Conservation (phyloP, 2,797 vertebrate species). For the Hoplostethus atlanticus region DNA sequence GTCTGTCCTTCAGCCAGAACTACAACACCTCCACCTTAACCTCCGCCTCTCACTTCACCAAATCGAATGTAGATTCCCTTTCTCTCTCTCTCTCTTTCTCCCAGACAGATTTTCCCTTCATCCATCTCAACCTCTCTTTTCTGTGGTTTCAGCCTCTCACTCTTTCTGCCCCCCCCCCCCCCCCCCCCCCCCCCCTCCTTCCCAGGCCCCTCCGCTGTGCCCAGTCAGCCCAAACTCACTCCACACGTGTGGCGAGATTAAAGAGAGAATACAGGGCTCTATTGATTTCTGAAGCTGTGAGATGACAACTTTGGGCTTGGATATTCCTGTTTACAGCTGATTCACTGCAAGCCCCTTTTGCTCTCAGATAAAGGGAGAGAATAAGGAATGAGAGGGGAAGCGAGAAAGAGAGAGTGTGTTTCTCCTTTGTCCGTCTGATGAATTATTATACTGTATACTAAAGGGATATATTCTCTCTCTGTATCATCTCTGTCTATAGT, state of each 20-base stretch:
- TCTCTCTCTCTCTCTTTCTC: conserved; percentile 35
- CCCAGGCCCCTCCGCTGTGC: conserved; percentile 46
- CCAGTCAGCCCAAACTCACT: conserved; percentile 51
- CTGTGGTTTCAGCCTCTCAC: conserved; percentile 18
- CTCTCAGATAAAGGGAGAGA: conserved; percentile 24
- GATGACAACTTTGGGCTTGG: conserved; percentile 77
- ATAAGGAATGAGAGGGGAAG: conserved; percentile 11
- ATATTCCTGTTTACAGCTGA: conserved; percentile 73
- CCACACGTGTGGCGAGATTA: conserved; percentile 66
- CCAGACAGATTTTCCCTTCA: conserved; percentile 30
- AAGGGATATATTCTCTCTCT: conserved; percentile 8
- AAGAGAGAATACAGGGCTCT: conserved; percentile 54
- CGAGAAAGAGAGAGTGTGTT: not conserved
- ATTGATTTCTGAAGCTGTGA: conserved; percentile 80
- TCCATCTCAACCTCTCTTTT: conserved; percentile 19
- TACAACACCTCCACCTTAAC: not conserved
- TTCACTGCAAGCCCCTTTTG: conserved; percentile 52
- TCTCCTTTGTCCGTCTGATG: not conserved
- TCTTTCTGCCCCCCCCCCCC: conserved; percentile 10
- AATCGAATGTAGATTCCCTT: not conserved
- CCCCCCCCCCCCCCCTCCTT: conserved; percentile 27
- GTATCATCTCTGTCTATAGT: conserved; percentile 18
- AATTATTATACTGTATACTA: not conserved
- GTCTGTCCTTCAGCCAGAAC: not conserved
- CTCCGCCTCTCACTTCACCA: not conserved